Percentiles rank a stretch among this genome's conserved stretches.
Conservation (phyloP, 2,888 invertebrate genomes). For the Tinea semifulvella region DNA sequence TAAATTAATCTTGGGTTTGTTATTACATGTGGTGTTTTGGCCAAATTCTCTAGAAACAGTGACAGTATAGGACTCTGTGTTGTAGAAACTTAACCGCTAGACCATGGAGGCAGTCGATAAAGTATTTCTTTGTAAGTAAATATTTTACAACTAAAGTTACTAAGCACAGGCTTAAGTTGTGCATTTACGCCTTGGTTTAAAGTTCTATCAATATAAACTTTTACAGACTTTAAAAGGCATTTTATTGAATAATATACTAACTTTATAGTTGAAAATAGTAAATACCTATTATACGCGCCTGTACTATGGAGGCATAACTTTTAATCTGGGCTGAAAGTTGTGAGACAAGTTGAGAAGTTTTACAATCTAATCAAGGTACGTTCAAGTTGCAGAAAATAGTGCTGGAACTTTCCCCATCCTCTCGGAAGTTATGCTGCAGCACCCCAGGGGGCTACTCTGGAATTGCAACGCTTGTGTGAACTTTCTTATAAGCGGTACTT, state of each 20-base stretch:
- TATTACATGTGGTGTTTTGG: no score
- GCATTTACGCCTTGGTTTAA: background rate
- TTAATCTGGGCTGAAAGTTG: conserved; percentile 26
- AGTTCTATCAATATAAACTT: background rate
- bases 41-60: no score
- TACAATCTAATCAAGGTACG: conserved; percentile 39
- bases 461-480: background rate
- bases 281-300: no score
- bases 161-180: background rate
- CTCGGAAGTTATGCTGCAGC: conserved; percentile 7
- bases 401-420: conserved; percentile 33
- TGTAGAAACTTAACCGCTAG: no score
- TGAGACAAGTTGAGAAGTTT: conserved; percentile 23
- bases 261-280: background rate
- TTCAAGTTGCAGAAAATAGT: conserved; percentile 44
- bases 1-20: no score
- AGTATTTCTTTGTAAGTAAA: no score
- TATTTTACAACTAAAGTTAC: no score
- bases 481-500: background rate
- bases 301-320: conserved; percentile 5
- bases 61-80: no score
- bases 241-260: background rate
- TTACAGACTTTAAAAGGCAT: background rate
- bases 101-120: no score
- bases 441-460: background rate